phyloP scores from a whole-genome alignment of 2,888 invertebrate genomes.

The Lepidonotus clava region DNA sequence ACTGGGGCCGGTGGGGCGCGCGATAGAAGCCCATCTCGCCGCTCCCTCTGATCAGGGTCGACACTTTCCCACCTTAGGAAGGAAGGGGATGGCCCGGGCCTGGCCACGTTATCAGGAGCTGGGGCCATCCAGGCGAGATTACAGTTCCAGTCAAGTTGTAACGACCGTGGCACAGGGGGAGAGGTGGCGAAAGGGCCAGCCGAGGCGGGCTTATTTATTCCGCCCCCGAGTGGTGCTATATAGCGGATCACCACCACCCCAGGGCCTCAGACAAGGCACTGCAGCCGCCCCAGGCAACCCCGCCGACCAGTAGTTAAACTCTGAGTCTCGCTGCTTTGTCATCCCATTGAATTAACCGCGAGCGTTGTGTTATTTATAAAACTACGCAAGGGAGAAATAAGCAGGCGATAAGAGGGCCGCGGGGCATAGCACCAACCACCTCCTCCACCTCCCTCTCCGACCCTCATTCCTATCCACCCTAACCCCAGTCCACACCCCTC shows the following conservation, averaged over 20 bases:
- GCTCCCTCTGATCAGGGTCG: background rate
- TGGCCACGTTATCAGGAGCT: conserved; percentile 5
- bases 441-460: background rate
- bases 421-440: background rate
- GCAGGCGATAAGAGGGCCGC: background rate
- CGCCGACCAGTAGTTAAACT: background rate
- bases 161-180: background rate
- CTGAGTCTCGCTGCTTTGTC: conserved; percentile 1
- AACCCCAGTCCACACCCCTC: background rate
- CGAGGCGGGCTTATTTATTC: background rate
- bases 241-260: background rate
- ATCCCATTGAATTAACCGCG: background rate
- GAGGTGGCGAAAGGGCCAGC: no score
- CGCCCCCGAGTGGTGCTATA: background rate
- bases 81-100: background rate
- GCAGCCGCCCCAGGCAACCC: background rate
- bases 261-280: background rate
- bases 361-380: conserved; percentile 31
- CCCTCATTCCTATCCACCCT: background rate
- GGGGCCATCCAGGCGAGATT: background rate
- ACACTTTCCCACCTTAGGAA: background rate
- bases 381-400: background rate
- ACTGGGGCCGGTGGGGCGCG: background rate
- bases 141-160: conserved; percentile 9
- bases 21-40: background rate